Evolutionary conservation across 2,797 vertebrate genomes (phyloP), one percentile per base, ranked within the genome.

Genomic region (Poeciliopsis presidionis): DNA sequence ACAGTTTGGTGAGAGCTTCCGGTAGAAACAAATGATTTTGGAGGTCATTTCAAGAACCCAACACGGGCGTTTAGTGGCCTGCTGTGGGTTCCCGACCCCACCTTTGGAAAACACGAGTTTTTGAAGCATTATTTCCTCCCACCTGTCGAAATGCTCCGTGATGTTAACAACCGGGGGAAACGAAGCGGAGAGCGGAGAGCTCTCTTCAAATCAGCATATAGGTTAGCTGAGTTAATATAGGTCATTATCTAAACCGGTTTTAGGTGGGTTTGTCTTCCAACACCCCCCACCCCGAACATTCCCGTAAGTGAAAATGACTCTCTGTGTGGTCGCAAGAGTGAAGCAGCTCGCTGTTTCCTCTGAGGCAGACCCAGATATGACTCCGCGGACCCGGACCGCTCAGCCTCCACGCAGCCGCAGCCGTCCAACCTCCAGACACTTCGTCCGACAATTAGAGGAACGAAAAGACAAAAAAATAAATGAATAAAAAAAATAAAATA

Each of bases 331-430:
- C 72, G 22, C 75, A 2, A 36, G 22, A 47, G 47, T 45, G 28
- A 18, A 30, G 8, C 11, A 3, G 77, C 69, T 57, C 11, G 73
- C 72, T 43, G 77, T 88, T 90, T 87, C 82, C 86, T 86, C 77
- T 72, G 47, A 74, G 61, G n/a, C 20, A 86, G 88, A 89, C 89
- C 88, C 85, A 90, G 70, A 84, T 87, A n/a, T 39, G 7, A 16
- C 79, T 65, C 71, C 71, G 71, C 18, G 43, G 30, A 6, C 12
- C 8, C 2, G 61, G 61, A 39, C 61, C 22, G 8, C 61, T 65
- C 61, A 39, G 3, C 59, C 65, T n/a, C 14, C 65, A 43, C 4
- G 20, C 67, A 36, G 33, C 7, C 18, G 36, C 67, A 65, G 22
- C 8, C 20, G 39, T 33, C 4, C 39, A n/a, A 43, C 39, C 12